These are phyloP conservation scores for Cephalopachus bancanus DNA, from an alignment of 2,797 vertebrate species.

Conservation along the genomic window DNA sequence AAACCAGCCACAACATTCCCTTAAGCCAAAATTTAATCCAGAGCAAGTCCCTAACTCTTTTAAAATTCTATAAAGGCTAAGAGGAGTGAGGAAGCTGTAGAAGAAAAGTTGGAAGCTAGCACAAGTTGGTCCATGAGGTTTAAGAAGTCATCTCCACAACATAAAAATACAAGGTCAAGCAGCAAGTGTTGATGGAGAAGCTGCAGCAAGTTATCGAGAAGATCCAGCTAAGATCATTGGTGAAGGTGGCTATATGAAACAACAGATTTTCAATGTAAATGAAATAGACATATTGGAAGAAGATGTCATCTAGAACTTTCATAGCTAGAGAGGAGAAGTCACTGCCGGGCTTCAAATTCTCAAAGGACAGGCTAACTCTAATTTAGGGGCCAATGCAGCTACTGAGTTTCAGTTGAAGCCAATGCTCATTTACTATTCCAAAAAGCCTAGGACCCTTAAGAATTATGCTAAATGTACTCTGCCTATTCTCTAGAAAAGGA, in stretches of 20 bases:
- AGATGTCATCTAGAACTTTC: background rate
- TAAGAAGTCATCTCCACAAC: background rate
- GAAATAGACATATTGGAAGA: background rate
- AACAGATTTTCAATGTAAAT: background rate
- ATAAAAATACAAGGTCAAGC: background rate
- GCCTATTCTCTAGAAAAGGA: background rate
- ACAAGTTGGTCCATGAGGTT: background rate
- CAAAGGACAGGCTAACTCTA: background rate
- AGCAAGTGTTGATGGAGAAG: background rate
- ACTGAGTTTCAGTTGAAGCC: background rate
- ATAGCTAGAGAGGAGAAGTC: background rate
- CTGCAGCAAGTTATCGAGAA: background rate
- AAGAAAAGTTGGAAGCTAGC: background rate
- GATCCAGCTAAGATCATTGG: background rate
- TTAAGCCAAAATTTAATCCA: background rate
- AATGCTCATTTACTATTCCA: background rate
- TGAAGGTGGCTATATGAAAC: background rate
- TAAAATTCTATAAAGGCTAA: background rate
- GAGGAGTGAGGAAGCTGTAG: background rate
- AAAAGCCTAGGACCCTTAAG: background rate
- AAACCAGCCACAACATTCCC: background rate
- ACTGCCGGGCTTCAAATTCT: background rate
- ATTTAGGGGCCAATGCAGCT: background rate
- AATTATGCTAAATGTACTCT: background rate
- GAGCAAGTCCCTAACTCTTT: background rate